phyloP scores from a whole-genome alignment of 2,797 vertebrate genomes.

The Tokudaia muenninki region DNA sequence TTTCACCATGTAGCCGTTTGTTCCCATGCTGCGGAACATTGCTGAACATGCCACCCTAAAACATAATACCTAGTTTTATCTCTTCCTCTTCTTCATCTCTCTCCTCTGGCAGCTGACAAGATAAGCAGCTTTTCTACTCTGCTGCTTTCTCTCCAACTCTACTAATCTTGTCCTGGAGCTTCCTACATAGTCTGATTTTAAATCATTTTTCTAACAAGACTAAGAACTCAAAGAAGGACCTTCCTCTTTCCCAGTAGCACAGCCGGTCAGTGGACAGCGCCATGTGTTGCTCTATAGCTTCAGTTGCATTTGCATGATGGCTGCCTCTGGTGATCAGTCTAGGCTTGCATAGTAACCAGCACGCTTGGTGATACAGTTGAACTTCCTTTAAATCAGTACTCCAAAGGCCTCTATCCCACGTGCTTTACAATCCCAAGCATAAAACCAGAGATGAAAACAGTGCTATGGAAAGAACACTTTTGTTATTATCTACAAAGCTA shows the following conservation, averaged over 20 bases:
- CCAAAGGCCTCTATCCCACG: neutral
- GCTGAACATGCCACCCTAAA: neutral
- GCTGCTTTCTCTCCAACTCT: neutral
- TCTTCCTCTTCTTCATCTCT: neutral
- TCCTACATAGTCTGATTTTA: neutral
- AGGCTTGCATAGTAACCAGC: slow-evolving; percentile 5
- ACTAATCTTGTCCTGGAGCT: neutral
- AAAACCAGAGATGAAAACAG: neutral
- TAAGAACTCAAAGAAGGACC: neutral
- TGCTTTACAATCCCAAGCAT: neutral
- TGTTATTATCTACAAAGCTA: slow-evolving; percentile 21
- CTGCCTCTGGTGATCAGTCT: neutral
- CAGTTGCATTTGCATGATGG: slow-evolving; percentile 33
- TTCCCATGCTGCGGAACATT: neutral
- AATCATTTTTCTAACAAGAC: neutral
- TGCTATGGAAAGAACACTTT: neutral
- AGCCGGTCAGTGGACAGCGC: slow-evolving; percentile 27
- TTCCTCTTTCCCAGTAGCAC: neutral
- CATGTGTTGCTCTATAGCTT: neutral
- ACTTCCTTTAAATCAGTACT: neutral
- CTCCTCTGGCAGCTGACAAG: neutral
- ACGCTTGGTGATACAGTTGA: neutral
- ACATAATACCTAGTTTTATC: neutral
- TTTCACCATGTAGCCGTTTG: neutral
- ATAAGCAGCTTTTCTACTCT: neutral